These are phyloP conservation scores for Leptothorax acervorum DNA, from an alignment of 2,888 invertebrate species.

Conservation along the genomic window DNA sequence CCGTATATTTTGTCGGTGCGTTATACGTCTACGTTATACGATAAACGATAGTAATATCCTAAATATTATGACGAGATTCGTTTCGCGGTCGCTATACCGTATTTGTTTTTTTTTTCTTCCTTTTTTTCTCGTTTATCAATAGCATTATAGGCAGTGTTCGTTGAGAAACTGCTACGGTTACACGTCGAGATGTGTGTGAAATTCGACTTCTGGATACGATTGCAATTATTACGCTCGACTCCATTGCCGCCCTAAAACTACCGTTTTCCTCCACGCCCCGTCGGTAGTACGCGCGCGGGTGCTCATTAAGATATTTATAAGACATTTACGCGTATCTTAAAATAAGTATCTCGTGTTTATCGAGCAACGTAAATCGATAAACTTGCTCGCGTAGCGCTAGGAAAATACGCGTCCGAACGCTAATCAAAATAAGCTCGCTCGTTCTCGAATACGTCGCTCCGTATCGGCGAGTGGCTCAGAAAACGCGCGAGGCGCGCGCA, in stretches of 20 bases:
- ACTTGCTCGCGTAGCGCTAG: slow-evolving; percentile 38
- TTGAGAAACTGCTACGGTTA: slow-evolving; percentile 74
- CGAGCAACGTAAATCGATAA: slow-evolving; percentile 48
- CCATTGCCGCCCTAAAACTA: slow-evolving; percentile 33
- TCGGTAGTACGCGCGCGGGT: slow-evolving; percentile 28
- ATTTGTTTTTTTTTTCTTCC: slow-evolving; percentile 15
- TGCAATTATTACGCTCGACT: slow-evolving; percentile 13
- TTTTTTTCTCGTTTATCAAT: slow-evolving; percentile 49
- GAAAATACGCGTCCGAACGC: slow-evolving; percentile 38
- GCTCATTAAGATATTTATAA: slow-evolving; percentile 50
- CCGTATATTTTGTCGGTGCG: slow-evolving; percentile 27
- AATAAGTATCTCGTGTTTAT: slow-evolving; percentile 55
- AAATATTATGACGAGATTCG: slow-evolving; percentile 61
- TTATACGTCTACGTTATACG: slow-evolving; percentile 42
- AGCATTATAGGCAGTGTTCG: slow-evolving; percentile 74
- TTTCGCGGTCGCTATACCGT: slow-evolving; percentile 49
- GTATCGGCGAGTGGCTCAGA: slow-evolving; percentile 16
- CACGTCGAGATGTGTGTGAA: slow-evolving; percentile 38
- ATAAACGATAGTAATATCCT: slow-evolving; percentile 49
- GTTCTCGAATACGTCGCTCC: slow-evolving; percentile 23
- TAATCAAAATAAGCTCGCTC: slow-evolving; percentile 44
- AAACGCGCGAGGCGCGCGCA: neutral
- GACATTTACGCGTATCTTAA: slow-evolving; percentile 51
- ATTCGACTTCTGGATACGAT: slow-evolving; percentile 42
- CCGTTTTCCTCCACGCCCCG: neutral